Evolutionary conservation across 2,888 invertebrate genomes (phyloP).

Genomic region (Pristionchus japonicus): DNA sequence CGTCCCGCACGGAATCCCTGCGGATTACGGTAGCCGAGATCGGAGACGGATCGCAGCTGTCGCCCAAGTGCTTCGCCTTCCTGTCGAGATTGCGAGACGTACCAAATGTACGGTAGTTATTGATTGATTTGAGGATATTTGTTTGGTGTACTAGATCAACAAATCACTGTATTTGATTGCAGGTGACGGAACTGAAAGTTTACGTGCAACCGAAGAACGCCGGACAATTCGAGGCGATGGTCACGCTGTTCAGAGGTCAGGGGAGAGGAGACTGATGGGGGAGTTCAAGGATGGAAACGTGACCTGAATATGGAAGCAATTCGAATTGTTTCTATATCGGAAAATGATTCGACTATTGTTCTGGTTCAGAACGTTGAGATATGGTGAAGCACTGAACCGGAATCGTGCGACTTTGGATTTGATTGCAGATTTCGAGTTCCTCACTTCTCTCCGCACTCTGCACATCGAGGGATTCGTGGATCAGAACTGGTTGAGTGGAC

Average conservation of each 20-base stretch:
- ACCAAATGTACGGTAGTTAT: not conserved
- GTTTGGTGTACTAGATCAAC: not conserved
- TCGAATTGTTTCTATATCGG: too few species aligned
- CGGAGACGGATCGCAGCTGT: not conserved
- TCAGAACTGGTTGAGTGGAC: not conserved
- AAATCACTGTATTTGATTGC: not conserved
- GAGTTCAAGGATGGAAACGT: too few species aligned
- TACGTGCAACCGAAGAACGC: conserved; percentile 1
- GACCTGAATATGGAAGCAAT: too few species aligned
- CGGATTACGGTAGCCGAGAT: conserved; percentile 36
- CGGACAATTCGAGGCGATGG: not conserved
- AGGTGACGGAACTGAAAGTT: conserved; percentile 9
- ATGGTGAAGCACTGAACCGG: too few species aligned
- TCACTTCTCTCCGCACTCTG: not conserved
- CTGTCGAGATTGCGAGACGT: not conserved
- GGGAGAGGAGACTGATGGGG: not conserved
- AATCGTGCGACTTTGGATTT: not conserved
- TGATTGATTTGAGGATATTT: not conserved
- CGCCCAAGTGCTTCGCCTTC: not conserved
- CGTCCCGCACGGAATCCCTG: conserved; percentile 41
- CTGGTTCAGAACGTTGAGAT: too few species aligned
- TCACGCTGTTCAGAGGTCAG: conserved; percentile 10
- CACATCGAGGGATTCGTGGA: conserved; percentile 29
- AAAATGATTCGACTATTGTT: too few species aligned
- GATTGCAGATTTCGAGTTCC: not conserved